Evolutionary conservation across 2,113 vertebrate species (phyloP).

Genomic region (Rhinolophus ferrumequinum): DNA sequence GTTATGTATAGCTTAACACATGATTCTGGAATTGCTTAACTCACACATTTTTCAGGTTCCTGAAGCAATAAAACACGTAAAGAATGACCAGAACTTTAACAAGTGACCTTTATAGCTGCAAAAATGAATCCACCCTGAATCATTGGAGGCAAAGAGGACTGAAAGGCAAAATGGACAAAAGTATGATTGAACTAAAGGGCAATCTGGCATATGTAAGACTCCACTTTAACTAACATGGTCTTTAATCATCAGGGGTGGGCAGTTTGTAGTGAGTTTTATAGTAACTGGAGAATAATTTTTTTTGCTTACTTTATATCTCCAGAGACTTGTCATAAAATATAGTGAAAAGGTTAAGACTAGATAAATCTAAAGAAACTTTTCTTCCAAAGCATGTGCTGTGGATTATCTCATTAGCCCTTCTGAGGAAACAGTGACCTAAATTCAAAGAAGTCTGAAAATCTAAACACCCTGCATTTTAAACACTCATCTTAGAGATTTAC

Average conservation of each 20-base stretch:
- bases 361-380: constrained; percentile 4
- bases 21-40: neutral
- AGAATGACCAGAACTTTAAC: constrained; percentile 22
- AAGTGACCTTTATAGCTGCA: neutral
- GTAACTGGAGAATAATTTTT: neutral
- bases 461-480: neutral
- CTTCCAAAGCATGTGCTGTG: neutral
- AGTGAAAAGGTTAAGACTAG: constrained; percentile 5
- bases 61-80: neutral
- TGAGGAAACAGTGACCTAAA: neutral
- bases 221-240: neutral
- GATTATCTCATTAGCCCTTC: neutral
- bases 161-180: neutral
- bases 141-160: neutral
- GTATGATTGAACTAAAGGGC: neutral
- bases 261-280: neutral
- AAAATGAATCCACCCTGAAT: neutral
- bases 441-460: neutral
- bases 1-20: neutral
- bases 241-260: neutral
- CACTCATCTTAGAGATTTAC: neutral
- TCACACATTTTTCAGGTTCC: neutral
- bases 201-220: neutral
- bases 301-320: constrained; percentile 35
- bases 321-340: neutral